A percentile compares a stretch with the other conserved stretches of the same genome.
Evolutionary conservation across 2,113 vertebrate genomes (phyloP).

Genomic region (Bagarius yarrelli): DNA sequence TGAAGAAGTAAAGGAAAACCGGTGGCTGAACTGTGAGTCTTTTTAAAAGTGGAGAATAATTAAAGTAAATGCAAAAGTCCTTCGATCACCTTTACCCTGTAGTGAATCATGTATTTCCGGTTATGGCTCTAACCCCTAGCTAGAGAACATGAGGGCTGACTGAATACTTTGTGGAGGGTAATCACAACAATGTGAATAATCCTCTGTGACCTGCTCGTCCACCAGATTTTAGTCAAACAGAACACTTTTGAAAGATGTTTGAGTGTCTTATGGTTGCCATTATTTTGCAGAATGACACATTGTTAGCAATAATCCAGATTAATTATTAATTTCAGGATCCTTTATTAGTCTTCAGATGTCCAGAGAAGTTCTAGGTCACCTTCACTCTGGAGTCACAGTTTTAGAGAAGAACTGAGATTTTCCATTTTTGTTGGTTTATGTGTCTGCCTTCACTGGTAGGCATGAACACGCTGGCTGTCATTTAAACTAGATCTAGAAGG

Average conservation of each 20-base stretch:
- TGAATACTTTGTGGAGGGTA: background rate
- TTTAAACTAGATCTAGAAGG: background rate
- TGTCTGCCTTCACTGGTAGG: background rate
- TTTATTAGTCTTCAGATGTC: background rate
- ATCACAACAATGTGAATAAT: background rate
- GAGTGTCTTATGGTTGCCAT: background rate
- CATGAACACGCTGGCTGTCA: background rate
- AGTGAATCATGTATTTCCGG: background rate
- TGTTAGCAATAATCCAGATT: background rate
- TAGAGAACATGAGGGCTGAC: background rate
- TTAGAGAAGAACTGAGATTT: conserved; percentile 4
- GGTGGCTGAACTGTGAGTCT: too few species aligned
- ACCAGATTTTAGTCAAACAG: background rate
- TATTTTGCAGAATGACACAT: background rate
- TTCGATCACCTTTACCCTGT: background rate
- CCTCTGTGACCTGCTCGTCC: background rate
- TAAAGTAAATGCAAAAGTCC: background rate
- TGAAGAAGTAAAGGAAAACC: background rate
- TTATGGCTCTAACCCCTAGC: background rate
- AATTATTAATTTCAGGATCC: background rate
- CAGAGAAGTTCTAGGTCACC: background rate
- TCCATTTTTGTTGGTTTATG: background rate
- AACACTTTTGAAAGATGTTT: background rate
- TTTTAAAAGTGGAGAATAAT: background rate
- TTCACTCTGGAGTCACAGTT: conserved; percentile 46